Evolutionary conservation across 2,113 vertebrate genomes (phyloP).

Genomic region (Dromiciops gliroides): DNA sequence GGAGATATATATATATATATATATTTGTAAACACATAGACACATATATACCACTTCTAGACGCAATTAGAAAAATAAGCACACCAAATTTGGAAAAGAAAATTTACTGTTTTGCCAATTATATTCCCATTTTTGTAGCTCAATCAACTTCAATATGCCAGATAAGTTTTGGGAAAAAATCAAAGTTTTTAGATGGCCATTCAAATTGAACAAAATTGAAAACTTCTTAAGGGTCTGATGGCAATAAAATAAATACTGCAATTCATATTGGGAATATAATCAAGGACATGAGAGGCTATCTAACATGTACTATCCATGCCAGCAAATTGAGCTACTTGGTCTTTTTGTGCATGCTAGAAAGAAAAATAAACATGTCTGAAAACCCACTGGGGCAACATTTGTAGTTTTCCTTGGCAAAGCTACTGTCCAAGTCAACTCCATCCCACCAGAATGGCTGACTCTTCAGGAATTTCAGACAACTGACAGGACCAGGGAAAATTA

Average conservation of each 20-base stretch:
- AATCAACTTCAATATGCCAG: conserved; percentile 37
- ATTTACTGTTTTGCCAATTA: background rate
- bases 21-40: background rate
- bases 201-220: conserved; percentile 42
- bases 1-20: too few species aligned
- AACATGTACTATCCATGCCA: conserved; percentile 11
- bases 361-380: conserved; percentile 44
- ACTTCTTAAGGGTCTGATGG: conserved; percentile 11
- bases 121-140: conserved; percentile 16
- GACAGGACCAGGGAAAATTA: conserved; percentile 33
- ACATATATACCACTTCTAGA: background rate
- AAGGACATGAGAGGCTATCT: conserved; percentile 31
- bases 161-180: background rate
- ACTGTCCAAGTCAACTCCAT: background rate
- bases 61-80: background rate
- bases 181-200: background rate
- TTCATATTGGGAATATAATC: conserved; percentile 19
- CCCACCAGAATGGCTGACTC: conserved; percentile 13
- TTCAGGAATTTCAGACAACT: conserved; percentile 36
- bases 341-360: conserved; percentile 20
- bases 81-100: conserved; percentile 51
- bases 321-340: background rate
- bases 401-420: conserved; percentile 20
- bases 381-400: background rate
- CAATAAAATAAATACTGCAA: conserved; percentile 31